Conservation (phyloP, 2,888 invertebrate genomes). For the Incurvaria masculella region DNA sequence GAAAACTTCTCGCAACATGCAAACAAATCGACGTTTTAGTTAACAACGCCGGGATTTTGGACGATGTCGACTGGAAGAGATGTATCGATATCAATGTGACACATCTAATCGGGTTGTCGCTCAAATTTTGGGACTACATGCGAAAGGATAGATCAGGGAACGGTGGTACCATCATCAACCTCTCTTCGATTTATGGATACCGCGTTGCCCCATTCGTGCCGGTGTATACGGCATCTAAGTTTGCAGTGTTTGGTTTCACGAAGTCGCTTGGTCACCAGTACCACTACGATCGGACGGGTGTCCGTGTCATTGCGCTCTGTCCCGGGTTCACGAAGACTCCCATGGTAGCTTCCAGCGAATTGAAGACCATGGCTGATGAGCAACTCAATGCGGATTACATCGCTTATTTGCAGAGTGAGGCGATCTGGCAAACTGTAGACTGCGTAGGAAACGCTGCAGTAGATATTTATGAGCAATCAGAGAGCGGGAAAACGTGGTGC, state of each 20-base stretch:
- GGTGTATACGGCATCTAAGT: conserved; percentile 60
- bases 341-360: conserved; percentile 15
- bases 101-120: conserved; percentile 32
- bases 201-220: conserved; percentile 48
- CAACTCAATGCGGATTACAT: conserved; percentile 20
- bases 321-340: conserved; percentile 50
- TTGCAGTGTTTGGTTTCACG: conserved; percentile 50
- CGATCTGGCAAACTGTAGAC: conserved; percentile 27
- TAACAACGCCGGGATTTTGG: conserved; percentile 42
- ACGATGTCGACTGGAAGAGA: conserved; percentile 25
- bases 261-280: conserved; percentile 41
- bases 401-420: conserved; percentile 16
- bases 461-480: conserved; percentile 31
- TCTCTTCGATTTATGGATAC: conserved; percentile 59
- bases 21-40: conserved; percentile 38
- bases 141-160: conserved; percentile 50
- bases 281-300: conserved; percentile 43
- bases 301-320: conserved; percentile 51
- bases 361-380: conserved; percentile 7
- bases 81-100: conserved; percentile 32
- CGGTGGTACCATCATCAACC: conserved; percentile 65
- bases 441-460: conserved; percentile 27
- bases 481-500: conserved; percentile 52
- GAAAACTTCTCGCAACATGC: conserved; percentile 26
- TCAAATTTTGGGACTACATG: conserved; percentile 58